Percentiles rank a stretch among this genome's conserved stretches.
These are phyloP conservation scores for Psilopsiagon aymara DNA, from an alignment of 2,113 vertebrate species.

Conservation along the genomic window DNA sequence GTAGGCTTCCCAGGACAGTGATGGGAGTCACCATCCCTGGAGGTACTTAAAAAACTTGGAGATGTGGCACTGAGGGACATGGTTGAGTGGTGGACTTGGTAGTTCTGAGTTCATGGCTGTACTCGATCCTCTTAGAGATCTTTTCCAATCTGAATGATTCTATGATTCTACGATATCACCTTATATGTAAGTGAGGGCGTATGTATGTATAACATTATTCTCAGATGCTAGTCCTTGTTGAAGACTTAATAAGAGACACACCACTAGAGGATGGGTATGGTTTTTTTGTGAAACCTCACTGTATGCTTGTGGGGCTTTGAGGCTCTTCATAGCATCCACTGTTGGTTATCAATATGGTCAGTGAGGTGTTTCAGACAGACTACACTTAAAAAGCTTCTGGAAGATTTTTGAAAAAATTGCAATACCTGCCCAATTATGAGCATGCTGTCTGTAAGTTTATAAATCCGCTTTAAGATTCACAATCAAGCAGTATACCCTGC, in stretches of 20 bases:
- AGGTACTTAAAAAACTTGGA: neutral
- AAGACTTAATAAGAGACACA: neutral
- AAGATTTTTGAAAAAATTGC: neutral
- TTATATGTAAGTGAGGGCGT: neutral
- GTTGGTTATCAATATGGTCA: accelerated
- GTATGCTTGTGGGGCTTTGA: accelerated
- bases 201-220: accelerated
- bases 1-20: neutral
- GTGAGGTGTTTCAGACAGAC: neutral
- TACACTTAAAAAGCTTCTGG: neutral
- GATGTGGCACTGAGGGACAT: too few relatives aligned
- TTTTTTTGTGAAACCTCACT: neutral
- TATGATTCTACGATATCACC: neutral
- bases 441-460: neutral
- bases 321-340: neutral
- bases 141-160: neutral
- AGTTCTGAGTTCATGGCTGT: neutral
- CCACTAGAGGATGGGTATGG: accelerated
- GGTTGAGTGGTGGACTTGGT: neutral
- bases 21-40: neutral
- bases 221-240: neutral
- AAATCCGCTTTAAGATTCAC: neutral
- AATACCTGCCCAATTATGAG: neutral
- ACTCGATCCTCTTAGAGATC: neutral
- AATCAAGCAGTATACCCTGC: neutral